Evolutionary conservation across 2,888 invertebrate genomes (phyloP).

Genomic region (Fragum sueziense): DNA sequence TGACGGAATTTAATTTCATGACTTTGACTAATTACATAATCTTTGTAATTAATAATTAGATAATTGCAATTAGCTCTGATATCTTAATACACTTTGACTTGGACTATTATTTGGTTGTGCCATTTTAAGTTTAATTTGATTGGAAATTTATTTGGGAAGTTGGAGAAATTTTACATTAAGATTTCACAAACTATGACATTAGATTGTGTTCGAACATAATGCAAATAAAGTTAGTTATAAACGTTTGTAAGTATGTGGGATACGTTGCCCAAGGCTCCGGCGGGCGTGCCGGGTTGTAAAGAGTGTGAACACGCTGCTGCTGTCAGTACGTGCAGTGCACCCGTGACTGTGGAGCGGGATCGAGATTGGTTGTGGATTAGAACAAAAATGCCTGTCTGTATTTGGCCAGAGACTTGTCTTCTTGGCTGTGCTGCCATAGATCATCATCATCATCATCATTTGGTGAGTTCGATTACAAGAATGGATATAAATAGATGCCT

Average conservation of each 20-base stretch:
- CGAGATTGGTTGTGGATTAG: constrained; percentile 68
- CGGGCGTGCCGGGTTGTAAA: constrained; percentile 60
- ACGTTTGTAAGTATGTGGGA: constrained; percentile 42
- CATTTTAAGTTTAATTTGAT: not conserved
- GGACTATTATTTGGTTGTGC: not conserved
- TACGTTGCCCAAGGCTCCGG: constrained; percentile 49
- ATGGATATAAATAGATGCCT: too few species aligned
- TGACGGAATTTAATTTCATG: too few species aligned
- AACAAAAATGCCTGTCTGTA: constrained; percentile 74
- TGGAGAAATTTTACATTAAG: too few species aligned
- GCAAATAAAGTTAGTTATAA: constrained; percentile 26
- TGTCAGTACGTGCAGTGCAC: constrained; percentile 54
- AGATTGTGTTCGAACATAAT: constrained; percentile 12
- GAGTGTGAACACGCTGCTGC: constrained; percentile 60
- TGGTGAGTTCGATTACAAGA: constrained; percentile 24
- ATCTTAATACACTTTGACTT: not conserved
- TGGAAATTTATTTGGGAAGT: not conserved
- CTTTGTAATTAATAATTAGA: too few species aligned
- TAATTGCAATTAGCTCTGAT: too few species aligned
- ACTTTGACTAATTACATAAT: too few species aligned
- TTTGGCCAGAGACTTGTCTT: constrained; percentile 74
- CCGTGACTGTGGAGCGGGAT: constrained; percentile 66
- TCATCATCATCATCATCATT: constrained; percentile 38
- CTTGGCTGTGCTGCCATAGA: constrained; percentile 66
- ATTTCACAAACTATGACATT: not conserved